These are phyloP conservation scores for Sclerodermus sp. DNA, from an alignment of 2,888 invertebrate genomes.

Conservation along the genomic window DNA sequence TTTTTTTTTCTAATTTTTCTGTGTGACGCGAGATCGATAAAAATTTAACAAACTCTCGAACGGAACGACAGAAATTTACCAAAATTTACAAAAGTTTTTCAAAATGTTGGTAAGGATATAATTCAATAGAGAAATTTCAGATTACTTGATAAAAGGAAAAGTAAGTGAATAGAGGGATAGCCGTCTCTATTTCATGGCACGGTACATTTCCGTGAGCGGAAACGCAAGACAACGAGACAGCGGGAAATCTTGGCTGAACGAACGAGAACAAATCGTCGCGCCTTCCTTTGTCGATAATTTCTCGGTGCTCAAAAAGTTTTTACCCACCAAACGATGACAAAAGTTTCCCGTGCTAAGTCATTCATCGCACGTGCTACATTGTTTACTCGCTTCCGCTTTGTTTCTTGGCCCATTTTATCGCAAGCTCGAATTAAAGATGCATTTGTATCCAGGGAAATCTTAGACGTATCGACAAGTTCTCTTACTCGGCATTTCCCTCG, in stretches of 20 bases:
- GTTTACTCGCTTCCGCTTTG: conserved; percentile 16
- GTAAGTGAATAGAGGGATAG: too few species aligned
- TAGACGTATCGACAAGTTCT: neutral
- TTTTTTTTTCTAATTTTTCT: too few species aligned
- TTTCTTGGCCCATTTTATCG: conserved; percentile 17
- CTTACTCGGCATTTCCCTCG: too few species aligned
- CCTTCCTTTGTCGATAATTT: conserved; percentile 17
- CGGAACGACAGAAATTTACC: too few species aligned
- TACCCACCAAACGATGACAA: conserved; percentile 20
- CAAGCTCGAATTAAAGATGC: neutral
- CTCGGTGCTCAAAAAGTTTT: conserved; percentile 23
- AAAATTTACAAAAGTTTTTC: too few species aligned
- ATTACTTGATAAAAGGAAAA: too few species aligned
- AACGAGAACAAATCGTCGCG: conserved; percentile 24
- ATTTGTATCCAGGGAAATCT: neutral
- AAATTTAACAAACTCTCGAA: too few species aligned
- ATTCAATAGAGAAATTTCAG: too few species aligned
- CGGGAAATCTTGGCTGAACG: conserved; percentile 2
- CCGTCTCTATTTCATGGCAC: too few species aligned
- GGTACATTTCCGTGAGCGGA: neutral
- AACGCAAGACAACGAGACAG: conserved; percentile 2
- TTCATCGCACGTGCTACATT: conserved; percentile 23
- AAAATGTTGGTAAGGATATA: too few species aligned
- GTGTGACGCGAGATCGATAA: too few species aligned
- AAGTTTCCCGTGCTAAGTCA: conserved; percentile 26